Evolutionary conservation across 2,888 invertebrate genomes (phyloP).

Genomic region (Neoaliturus tenellus): DNA sequence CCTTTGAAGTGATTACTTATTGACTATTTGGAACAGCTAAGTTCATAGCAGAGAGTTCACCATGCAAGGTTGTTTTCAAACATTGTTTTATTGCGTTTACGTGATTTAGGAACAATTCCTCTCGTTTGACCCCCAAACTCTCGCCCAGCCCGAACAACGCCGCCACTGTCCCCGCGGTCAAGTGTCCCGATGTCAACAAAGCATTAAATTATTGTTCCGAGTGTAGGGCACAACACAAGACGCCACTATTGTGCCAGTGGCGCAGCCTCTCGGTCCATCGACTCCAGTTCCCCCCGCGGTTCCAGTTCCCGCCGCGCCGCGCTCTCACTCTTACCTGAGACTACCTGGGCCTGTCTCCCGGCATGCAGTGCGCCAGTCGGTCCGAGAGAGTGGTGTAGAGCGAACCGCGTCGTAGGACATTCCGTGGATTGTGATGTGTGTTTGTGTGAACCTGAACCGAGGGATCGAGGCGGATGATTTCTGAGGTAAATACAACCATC

Average conservation of each 20-base stretch:
- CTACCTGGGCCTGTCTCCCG: slow-evolving; percentile 53
- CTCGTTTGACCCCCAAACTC: background rate
- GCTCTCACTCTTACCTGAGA: slow-evolving; percentile 55
- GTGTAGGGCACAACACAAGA: slow-evolving; percentile 21
- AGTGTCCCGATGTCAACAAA: slow-evolving; percentile 45
- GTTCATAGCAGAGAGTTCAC: too few species aligned
- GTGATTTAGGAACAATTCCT: too few species aligned
- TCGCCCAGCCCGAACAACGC: background rate
- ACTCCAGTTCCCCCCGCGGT: slow-evolving; percentile 53
- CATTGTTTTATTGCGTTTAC: background rate
- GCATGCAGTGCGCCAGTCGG: slow-evolving; percentile 48
- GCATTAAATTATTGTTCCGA: slow-evolving; percentile 39
- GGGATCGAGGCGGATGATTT: background rate
- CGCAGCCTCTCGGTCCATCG: slow-evolving; percentile 26
- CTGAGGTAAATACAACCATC: slow-evolving; percentile 3
- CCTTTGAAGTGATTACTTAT: too few species aligned
- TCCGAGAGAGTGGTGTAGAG: slow-evolving; percentile 22
- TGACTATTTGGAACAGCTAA: too few species aligned
- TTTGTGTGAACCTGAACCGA: background rate
- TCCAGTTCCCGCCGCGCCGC: slow-evolving; percentile 45
- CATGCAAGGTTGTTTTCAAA: too few species aligned
- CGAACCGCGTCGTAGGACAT: slow-evolving; percentile 9
- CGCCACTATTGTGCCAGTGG: slow-evolving; percentile 1
- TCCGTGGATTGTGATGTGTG: slow-evolving; percentile 4
- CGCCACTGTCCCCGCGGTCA: background rate